Evolutionary conservation across 64 coral and sea anemone species (phyloP).

Genomic region (Pachyseris speciosa): DNA sequence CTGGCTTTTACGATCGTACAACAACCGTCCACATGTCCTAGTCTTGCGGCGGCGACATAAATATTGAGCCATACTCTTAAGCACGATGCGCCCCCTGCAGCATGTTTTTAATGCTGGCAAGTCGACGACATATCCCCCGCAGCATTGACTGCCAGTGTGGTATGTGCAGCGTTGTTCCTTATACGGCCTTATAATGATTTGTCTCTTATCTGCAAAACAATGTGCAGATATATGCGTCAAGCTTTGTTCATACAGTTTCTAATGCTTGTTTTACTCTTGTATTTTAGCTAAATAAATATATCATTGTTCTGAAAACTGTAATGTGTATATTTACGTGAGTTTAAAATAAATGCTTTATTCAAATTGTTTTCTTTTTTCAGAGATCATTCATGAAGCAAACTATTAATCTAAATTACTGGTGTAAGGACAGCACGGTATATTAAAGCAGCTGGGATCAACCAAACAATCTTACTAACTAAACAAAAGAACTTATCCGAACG

Average conservation of each 20-base stretch:
- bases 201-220: neutral
- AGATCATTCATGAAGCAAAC: no score
- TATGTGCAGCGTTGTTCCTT: neutral
- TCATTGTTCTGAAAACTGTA: no score
- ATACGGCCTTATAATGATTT: neutral
- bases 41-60: neutral
- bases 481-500: no score
- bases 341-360: no score
- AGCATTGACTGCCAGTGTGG: neutral
- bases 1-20: neutral
- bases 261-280: neutral
- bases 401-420: no score
- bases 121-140: neutral
- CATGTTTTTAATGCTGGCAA: neutral
- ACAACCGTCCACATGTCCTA: neutral
- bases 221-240: neutral
- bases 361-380: no score
- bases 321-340: no score
- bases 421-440: no score
- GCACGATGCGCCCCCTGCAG: neutral
- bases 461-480: no score
- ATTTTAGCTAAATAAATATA: no score
- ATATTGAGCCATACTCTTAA: neutral
- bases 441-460: no score
- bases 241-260: neutral